These are phyloP conservation scores for Scytalopus superciliaris DNA, from an alignment of 2,113 vertebrate species.

Conservation along the genomic window DNA sequence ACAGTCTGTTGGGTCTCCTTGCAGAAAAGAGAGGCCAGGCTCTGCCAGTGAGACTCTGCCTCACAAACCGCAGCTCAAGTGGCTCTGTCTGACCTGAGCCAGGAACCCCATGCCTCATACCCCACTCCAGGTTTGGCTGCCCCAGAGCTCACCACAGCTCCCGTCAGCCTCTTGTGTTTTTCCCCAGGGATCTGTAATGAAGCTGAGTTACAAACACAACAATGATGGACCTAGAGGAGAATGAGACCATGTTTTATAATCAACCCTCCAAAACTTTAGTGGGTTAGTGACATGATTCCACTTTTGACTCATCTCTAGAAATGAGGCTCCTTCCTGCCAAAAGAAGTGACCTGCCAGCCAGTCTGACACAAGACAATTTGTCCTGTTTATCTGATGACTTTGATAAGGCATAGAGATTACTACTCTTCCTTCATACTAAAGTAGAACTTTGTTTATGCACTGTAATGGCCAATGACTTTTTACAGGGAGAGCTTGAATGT, in stretches of 20 bases:
- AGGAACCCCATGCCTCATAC: not conserved
- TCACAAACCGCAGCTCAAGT: not conserved
- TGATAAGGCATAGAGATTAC: conserved; percentile 11
- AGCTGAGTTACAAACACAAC: not conserved
- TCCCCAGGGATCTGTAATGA: not conserved
- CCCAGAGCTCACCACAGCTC: not conserved
- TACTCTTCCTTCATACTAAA: conserved; percentile 5
- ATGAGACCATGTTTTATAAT: not conserved
- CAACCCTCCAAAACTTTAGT: not conserved
- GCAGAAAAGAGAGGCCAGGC: not conserved
- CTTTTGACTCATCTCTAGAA: conserved; percentile 54
- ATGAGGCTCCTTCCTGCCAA: conserved; percentile 4
- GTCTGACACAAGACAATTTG: conserved; percentile 48
- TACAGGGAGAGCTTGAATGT: not conserved
- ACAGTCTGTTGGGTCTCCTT: not conserved
- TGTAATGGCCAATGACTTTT: not conserved
- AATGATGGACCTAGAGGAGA: not conserved
- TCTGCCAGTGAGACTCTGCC: not conserved
- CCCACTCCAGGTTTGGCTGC: fast-evolving
- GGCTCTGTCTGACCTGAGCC: not conserved
- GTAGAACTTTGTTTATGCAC: not conserved
- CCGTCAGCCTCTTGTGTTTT: not conserved
- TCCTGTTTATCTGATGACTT: conserved; percentile 44
- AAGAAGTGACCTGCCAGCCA: conserved; percentile 44
- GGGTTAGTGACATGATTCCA: not conserved